Percentiles rank a stretch among this genome's conserved stretches.
phyloP scores from a whole-genome alignment of 2,888 invertebrate genomes.

The Drosophila borborema region DNA sequence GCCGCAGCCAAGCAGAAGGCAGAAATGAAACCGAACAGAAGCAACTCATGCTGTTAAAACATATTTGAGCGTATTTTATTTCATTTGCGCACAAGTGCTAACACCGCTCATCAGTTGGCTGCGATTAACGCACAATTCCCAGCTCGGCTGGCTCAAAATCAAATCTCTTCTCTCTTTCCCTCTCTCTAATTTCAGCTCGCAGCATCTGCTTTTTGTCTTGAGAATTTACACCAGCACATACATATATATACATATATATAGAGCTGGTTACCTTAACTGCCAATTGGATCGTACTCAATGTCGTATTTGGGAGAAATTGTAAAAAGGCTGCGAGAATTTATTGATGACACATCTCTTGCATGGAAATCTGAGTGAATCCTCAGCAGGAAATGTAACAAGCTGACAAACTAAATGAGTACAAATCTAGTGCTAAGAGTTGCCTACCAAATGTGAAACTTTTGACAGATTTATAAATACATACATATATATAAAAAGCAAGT shows the following conservation, averaged over 20 bases:
- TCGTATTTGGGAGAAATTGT: not conserved
- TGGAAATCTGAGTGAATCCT: not conserved
- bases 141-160: not conserved
- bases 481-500: not conserved
- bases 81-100: constrained; percentile 41
- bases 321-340: not conserved
- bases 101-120: constrained; percentile 23
- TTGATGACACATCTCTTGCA: constrained; percentile 2
- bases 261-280: not conserved
- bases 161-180: not conserved
- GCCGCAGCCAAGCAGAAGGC: constrained; percentile 38
- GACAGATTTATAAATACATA: not conserved
- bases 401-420: not conserved
- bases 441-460: not conserved
- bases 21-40: constrained; percentile 27
- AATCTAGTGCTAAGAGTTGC: not conserved
- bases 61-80: constrained; percentile 26
- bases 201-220: not conserved
- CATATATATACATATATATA: too few relatives aligned
- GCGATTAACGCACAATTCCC: constrained; percentile 18
- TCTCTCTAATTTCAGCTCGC: not conserved
- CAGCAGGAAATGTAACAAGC: not conserved
- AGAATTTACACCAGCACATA: not conserved
- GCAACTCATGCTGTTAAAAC: not conserved
- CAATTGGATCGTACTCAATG: not conserved